Conservation (phyloP, 2,888 invertebrate species). For the Crematogaster levior region DNA sequence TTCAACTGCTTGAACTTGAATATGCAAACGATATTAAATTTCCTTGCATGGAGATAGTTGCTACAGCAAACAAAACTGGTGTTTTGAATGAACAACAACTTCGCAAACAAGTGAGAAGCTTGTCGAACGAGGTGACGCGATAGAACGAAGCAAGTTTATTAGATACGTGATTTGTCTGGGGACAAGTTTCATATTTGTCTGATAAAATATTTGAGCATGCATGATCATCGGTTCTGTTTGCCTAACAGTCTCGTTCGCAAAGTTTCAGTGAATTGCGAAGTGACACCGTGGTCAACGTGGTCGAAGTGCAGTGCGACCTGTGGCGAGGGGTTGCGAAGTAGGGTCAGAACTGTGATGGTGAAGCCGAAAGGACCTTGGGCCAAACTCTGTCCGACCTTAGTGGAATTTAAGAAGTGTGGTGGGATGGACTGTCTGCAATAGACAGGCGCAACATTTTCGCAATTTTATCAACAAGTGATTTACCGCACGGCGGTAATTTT, state of each 20-base stretch:
- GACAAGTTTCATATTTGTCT: not conserved
- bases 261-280: slow-evolving; percentile 79
- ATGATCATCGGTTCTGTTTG: not conserved
- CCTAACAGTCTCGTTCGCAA: not conserved
- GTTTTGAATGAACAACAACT: not conserved
- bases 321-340: slow-evolving; percentile 91
- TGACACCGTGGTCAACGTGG: slow-evolving; percentile 91
- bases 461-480: slow-evolving; percentile 12
- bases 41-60: not conserved
- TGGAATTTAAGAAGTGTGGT: slow-evolving; percentile 79
- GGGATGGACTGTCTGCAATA: slow-evolving; percentile 64
- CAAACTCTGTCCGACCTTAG: slow-evolving; percentile 82
- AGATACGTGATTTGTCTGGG: not conserved
- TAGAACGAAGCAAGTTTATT: not conserved
- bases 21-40: slow-evolving; percentile 13
- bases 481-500: slow-evolving; percentile 15
- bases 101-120: not conserved
- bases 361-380: slow-evolving; percentile 78
- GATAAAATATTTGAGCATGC: not conserved
- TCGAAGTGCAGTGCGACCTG: slow-evolving; percentile 96
- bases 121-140: not conserved
- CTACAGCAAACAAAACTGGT: not conserved
- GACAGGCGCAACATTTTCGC: not conserved
- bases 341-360: slow-evolving; percentile 89
- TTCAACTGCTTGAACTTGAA: not conserved